A percentile compares a stretch with the other conserved stretches of the same genome.
Evolutionary conservation across 2,888 invertebrate species (phyloP).

Genomic region (Caenorhabditis drosophilae): DNA sequence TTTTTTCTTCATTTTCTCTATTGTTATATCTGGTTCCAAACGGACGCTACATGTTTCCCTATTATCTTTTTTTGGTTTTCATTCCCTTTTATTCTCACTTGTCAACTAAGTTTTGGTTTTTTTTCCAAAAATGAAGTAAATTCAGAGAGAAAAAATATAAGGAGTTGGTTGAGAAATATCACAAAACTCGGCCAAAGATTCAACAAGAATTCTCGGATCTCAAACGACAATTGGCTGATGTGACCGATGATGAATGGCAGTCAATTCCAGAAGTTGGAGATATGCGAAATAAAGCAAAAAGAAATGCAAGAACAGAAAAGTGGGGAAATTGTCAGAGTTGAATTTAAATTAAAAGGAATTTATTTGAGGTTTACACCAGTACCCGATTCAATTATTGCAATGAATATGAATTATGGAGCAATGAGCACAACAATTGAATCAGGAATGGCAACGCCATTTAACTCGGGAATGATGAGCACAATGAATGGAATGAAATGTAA

Average conservation of each 20-base stretch:
- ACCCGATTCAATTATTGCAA: conserved; percentile 91
- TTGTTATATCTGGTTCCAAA: too few relatives aligned
- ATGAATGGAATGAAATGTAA: conserved; percentile 30
- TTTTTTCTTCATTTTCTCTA: too few relatives aligned
- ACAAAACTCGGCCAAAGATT: conserved; percentile 96
- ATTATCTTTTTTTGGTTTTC: too few relatives aligned
- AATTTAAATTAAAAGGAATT: not conserved
- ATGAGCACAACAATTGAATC: conserved; percentile 80
- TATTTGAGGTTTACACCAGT: conserved; percentile 83
- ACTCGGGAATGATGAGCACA: conserved; percentile 48
- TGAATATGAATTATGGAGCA: conserved; percentile 75
- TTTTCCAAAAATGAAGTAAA: too few relatives aligned
- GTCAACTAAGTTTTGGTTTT: too few relatives aligned
- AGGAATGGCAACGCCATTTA: conserved; percentile 54
- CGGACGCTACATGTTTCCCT: too few relatives aligned
- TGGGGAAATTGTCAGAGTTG: conserved; percentile 60
- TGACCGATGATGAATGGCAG: conserved; percentile 93
- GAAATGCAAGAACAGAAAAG: conserved; percentile 92
- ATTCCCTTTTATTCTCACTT: too few relatives aligned
- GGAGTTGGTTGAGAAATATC: conserved; percentile 88
- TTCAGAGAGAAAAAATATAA: conserved; percentile 75
- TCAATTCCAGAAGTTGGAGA: conserved; percentile 99
- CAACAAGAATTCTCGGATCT: conserved; percentile 98
- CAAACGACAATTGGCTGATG: conserved; percentile 75
- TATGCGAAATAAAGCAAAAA: conserved; percentile 90